Evolutionary conservation across 2,797 vertebrate species (phyloP).

Genomic region (Apodemus agrarius): DNA sequence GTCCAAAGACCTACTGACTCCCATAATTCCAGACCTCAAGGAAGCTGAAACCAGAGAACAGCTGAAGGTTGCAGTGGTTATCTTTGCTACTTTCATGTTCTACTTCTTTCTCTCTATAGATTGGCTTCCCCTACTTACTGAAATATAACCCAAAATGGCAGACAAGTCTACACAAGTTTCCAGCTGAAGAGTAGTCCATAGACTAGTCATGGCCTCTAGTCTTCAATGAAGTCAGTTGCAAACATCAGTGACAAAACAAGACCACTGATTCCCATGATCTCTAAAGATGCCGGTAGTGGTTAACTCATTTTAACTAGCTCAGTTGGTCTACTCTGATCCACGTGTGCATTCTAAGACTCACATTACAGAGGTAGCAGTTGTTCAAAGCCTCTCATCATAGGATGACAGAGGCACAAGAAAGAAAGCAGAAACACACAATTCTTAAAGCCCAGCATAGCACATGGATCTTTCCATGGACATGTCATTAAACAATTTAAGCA

Average conservation of each 20-base stretch:
- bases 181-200: neutral
- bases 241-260: neutral
- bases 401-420: neutral
- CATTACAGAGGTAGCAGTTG: neutral
- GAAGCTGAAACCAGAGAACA: neutral
- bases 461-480: neutral
- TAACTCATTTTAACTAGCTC: neutral
- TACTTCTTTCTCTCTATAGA: neutral
- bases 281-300: neutral
- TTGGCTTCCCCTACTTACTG: neutral
- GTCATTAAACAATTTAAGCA: constrained; percentile 1
- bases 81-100: neutral
- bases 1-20: neutral
- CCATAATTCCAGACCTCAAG: neutral
- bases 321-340: neutral
- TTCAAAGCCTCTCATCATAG: neutral
- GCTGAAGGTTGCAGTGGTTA: neutral
- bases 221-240: constrained; percentile 1
- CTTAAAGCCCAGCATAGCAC: neutral
- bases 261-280: neutral
- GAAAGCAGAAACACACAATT: neutral
- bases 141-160: neutral
- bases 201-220: neutral
- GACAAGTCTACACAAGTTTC: constrained; percentile 11
- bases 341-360: neutral